phyloP scores from a whole-genome alignment of 2,888 invertebrate genomes.

The Abrostola tripartita region DNA sequence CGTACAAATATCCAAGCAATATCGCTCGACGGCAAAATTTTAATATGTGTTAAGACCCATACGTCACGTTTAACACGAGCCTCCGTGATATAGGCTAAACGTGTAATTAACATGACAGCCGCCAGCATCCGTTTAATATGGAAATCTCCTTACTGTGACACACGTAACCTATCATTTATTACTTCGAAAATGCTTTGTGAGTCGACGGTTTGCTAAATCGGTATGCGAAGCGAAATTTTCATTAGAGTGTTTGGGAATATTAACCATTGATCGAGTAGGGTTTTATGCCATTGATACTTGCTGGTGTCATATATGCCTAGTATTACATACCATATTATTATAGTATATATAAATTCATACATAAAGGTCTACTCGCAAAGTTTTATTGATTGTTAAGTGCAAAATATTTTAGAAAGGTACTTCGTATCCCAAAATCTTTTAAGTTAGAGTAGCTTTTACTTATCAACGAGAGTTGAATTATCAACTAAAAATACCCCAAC shows the following conservation, averaged over 20 bases:
- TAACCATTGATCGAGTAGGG: constrained; percentile 11
- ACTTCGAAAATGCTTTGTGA: constrained; percentile 57
- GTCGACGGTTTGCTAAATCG: constrained; percentile 7
- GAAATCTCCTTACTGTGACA: constrained; percentile 68
- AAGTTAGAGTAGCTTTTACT: not conserved
- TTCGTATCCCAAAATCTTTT: not conserved
- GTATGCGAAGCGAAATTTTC: constrained; percentile 38
- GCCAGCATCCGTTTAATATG: constrained; percentile 62
- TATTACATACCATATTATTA: no score
- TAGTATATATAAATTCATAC: no score
- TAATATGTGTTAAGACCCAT: constrained; percentile 44
- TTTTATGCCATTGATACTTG: not conserved
- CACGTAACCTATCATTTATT: constrained; percentile 68
- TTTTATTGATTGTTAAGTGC: no score
- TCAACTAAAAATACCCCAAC: constrained; percentile 2
- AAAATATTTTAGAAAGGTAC: no score
- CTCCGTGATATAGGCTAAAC: constrained; percentile 37
- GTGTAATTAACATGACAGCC: constrained; percentile 62
- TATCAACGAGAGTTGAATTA: not conserved
- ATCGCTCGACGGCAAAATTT: constrained; percentile 26
- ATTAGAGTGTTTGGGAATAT: constrained; percentile 32
- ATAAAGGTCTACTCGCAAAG: no score
- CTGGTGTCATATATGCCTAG: no score
- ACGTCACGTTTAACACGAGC: constrained; percentile 38
- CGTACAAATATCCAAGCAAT: constrained; percentile 5